Evolutionary conservation across 2,888 invertebrate species (phyloP).

Genomic region (Agrotis ipsilon): DNA sequence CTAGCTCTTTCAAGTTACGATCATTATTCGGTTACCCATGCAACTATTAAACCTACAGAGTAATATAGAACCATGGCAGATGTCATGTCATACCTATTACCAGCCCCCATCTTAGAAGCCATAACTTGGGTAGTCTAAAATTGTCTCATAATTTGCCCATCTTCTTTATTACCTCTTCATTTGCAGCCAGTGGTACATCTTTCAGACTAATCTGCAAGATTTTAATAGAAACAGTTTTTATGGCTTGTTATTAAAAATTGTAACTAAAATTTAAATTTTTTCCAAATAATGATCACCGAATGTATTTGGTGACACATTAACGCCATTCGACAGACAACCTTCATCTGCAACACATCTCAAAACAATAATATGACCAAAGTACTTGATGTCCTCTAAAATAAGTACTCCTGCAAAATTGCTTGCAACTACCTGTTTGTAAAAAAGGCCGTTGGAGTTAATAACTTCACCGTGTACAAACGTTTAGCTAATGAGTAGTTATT

Average conservation of each 20-base stretch:
- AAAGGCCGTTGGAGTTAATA: slow-evolving; percentile 24
- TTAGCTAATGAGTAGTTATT: slow-evolving; percentile 52
- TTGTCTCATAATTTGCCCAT: no score
- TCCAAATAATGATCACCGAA: not conserved
- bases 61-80: not conserved
- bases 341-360: slow-evolving; percentile 1
- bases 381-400: slow-evolving; percentile 28
- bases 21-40: no score
- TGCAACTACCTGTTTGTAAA: slow-evolving; percentile 23
- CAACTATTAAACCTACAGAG: not conserved
- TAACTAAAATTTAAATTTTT: no score
- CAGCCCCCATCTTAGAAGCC: no score
- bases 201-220: not conserved
- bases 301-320: not conserved
- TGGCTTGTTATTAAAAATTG: not conserved
- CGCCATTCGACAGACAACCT: not conserved
- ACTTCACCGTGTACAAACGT: slow-evolving; percentile 35
- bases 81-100: not conserved
- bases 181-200: no score
- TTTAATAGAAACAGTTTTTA: not conserved
- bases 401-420: slow-evolving; percentile 28
- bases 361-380: not conserved
- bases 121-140: no score
- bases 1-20: not conserved
- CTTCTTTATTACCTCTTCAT: no score